Evolutionary conservation across 2,113 vertebrate genomes (phyloP), one percentile per base, ranked within the genome.

Genomic region (Channa maculata): DNA sequence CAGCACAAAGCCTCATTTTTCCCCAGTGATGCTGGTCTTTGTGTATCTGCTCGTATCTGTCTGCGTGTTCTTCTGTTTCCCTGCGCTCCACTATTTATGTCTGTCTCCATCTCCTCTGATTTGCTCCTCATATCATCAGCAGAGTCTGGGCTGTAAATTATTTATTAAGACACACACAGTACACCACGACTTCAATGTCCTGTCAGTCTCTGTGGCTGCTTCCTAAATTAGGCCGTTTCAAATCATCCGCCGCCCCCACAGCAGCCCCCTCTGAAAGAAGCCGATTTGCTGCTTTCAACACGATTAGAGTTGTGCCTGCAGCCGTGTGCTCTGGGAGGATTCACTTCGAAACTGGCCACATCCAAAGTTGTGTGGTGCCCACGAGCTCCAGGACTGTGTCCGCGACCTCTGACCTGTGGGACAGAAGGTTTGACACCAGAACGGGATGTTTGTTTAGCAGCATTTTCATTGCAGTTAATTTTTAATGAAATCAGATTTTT

Each of bases 151-250:
- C 2, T 37, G 12, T 49, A 70, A 71, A 74, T 73, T 1, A 39
- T 34, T 51, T 36, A 64, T 68, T 37, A 74, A 50, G 12, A 15
- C 55, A 43, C 59, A 45, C 52, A 51, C 54, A 54, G 15, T 3
- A 8, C 39, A 43, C 4, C 48, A 38, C 3, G 39, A 34, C 60
- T 64, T 3, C 24, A 24, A 11, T 67, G 15, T 82, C 69, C 76
- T 37, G 57, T 55, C 33, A 65, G 68, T 79, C 51, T 76, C 65
- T 71, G 61, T 69, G 75, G 76, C 73, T 78, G 76, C 74, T 69
- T 83, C 83, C 77, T 51, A 72, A 83, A 78, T 78, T 75, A 88
- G 74, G 72, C 65, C 37, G 10, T 80, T 77, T 71, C 72, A 57
- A 85, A 88, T 88, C 49, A 6, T 64, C 65, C 54, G 8, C 80